These are phyloP conservation scores for Notolepis coatsorum DNA, from an alignment of 2,797 vertebrate species.

Conservation along the genomic window DNA sequence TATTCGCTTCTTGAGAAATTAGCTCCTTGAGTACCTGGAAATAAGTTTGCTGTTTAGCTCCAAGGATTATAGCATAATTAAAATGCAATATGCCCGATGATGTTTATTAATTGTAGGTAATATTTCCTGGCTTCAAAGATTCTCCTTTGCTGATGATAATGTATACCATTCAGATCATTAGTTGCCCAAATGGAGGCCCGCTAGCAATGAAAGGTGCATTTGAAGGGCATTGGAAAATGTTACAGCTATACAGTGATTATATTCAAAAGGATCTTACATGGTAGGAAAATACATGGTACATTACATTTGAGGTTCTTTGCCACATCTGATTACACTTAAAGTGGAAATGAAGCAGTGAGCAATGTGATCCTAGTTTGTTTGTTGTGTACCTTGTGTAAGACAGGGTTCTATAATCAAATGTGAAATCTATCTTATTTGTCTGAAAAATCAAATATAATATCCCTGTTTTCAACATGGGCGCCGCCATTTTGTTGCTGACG, in stretches of 20 bases:
- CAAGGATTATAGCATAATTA: constrained; percentile 21
- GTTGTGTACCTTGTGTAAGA: no score
- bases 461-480: no score
- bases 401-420: no score
- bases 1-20: not conserved
- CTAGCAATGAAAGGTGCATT: not conserved
- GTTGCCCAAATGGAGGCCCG: not conserved
- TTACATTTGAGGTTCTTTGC: no score
- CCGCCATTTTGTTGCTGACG: no score
- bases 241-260: not conserved
- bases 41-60: constrained; percentile 19
- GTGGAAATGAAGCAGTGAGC: no score
- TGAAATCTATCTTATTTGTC: no score
- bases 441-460: no score
- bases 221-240: not conserved
- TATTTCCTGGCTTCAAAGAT: constrained; percentile 3
- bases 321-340: no score
- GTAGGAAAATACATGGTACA: no score
- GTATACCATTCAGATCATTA: not conserved
- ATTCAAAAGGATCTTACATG: not conserved
- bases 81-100: constrained; percentile 35
- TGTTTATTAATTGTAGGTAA: constrained; percentile 6
- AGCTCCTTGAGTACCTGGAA: constrained; percentile 38
- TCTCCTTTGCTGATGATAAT: not conserved
- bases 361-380: no score